Evolutionary conservation across 1,140 invertebrate species (phyloP).

Genomic region (Zaprionus africanus): DNA sequence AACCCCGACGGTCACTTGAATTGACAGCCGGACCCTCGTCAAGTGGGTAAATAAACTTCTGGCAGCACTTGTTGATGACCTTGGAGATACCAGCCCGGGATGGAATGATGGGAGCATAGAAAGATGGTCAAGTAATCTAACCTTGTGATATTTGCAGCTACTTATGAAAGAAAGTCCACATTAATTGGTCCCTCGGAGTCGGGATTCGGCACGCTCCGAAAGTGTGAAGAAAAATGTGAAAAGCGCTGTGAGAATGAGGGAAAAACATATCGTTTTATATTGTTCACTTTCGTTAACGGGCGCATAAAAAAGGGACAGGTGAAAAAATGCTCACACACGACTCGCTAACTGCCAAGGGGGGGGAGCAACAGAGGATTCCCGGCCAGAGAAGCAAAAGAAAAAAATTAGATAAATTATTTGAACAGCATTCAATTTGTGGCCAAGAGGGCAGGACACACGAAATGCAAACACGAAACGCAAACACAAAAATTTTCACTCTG

Average conservation of each 20-base stretch:
- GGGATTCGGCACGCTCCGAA: constrained; percentile 5
- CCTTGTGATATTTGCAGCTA: background rate
- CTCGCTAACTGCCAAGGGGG: constrained; percentile 8
- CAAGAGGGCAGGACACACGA: constrained; percentile 33
- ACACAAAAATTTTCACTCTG: constrained; percentile 40
- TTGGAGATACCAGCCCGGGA: background rate
- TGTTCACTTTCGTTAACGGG: constrained; percentile 1
- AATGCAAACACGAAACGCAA: constrained; percentile 58
- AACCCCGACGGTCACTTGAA: background rate
- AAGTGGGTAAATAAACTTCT: constrained; percentile 21
- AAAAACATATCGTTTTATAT: constrained; percentile 35
- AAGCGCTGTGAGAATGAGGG: constrained; percentile 13
- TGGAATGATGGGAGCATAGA: background rate
- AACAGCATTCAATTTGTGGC: constrained; percentile 66
- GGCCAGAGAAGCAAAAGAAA: constrained; percentile 16
- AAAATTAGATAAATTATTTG: constrained; percentile 67
- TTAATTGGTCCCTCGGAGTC: constrained; percentile 31
- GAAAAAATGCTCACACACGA: constrained; percentile 3
- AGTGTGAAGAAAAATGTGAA: constrained; percentile 16
- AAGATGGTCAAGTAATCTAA: constrained; percentile 5
- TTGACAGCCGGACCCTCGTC: constrained; percentile 30
- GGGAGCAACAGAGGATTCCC: background rate
- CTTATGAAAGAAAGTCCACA: constrained; percentile 13
- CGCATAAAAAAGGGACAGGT: constrained; percentile 11
- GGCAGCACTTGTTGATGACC: constrained; percentile 2